phyloP scores from a whole-genome alignment of 2,888 invertebrate species.

The Drosophila hamatofila region DNA sequence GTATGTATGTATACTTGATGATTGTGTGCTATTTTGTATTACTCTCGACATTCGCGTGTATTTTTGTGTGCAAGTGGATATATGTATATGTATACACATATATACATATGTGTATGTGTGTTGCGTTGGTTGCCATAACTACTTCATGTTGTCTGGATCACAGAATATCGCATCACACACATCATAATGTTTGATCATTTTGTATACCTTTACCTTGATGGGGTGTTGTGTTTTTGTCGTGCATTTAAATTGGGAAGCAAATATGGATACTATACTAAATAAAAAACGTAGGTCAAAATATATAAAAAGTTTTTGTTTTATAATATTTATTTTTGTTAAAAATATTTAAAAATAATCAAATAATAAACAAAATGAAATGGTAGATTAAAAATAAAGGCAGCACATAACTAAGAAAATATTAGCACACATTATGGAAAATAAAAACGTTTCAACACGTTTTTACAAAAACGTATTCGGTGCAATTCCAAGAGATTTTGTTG shows the following conservation, averaged over 20 bases:
- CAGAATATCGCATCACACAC: slow-evolving; percentile 86
- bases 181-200: slow-evolving; percentile 68
- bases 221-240: slow-evolving; percentile 34
- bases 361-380: slow-evolving; percentile 54
- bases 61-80: background rate
- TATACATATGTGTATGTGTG: slow-evolving; percentile 3
- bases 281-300: slow-evolving; percentile 7
- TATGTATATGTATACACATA: slow-evolving; percentile 4
- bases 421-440: slow-evolving; percentile 39
- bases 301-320: slow-evolving; percentile 24
- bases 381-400: slow-evolving; percentile 39
- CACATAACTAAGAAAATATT: slow-evolving; percentile 40
- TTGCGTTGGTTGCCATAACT: slow-evolving; percentile 43
- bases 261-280: background rate
- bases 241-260: slow-evolving; percentile 18
- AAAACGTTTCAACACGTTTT: slow-evolving; percentile 29
- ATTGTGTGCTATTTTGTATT: slow-evolving; percentile 3
- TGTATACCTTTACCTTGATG: slow-evolving; percentile 70
- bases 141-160: slow-evolving; percentile 82
- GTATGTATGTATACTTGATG: slow-evolving; percentile 16
- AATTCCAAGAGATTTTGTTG: slow-evolving; percentile 27
- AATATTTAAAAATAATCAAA: slow-evolving; percentile 66
- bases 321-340: slow-evolving; percentile 60
- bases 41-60: slow-evolving; percentile 3
- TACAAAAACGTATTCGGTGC: slow-evolving; percentile 24